Percentiles rank a stretch among this genome's conserved stretches.
Evolutionary conservation across 2,888 invertebrate genomes (phyloP).

Genomic region (Neelides folsomi): DNA sequence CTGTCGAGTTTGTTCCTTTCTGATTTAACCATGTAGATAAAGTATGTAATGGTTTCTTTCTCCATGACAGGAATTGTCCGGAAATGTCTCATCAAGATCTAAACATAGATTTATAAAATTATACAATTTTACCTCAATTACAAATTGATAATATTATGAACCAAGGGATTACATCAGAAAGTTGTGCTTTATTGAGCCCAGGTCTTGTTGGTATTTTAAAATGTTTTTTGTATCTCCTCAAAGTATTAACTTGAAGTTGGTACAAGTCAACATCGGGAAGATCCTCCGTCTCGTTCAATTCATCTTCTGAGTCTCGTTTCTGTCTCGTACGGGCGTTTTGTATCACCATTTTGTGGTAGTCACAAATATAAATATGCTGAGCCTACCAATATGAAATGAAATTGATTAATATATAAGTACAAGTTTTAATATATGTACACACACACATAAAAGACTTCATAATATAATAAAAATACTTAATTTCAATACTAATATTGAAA

Average conservation of each 20-base stretch:
- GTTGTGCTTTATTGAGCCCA: conserved; percentile 84
- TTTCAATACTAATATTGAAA: conserved; percentile 36
- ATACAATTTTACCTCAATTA: conserved; percentile 6
- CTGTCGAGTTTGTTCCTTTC: conserved; percentile 77
- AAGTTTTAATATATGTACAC: no score
- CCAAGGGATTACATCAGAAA: conserved; percentile 64
- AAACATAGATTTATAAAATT: conserved; percentile 10
- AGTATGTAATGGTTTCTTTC: conserved; percentile 85
- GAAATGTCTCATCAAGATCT: conserved; percentile 90
- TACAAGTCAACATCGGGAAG: conserved; percentile 84
- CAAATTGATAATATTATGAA: neutral
- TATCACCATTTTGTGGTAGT: conserved; percentile 88
- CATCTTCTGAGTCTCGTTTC: conserved; percentile 85
- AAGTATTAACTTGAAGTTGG: conserved; percentile 84
- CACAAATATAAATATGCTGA: conserved; percentile 90
- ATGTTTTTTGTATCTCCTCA: conserved; percentile 82
- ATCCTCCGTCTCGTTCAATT: conserved; percentile 73
- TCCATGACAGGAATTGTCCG: conserved; percentile 87
- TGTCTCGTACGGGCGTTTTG: conserved; percentile 84
- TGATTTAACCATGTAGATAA: conserved; percentile 91
- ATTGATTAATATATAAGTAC: no score
- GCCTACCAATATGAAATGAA: conserved; percentile 48
- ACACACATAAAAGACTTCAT: no score
- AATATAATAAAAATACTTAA: conserved; percentile 3
- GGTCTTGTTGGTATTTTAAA: conserved; percentile 83